These are phyloP conservation scores for Disparrhopalites patrizii DNA, from an alignment of 2,888 invertebrate species.

Conservation along the genomic window DNA sequence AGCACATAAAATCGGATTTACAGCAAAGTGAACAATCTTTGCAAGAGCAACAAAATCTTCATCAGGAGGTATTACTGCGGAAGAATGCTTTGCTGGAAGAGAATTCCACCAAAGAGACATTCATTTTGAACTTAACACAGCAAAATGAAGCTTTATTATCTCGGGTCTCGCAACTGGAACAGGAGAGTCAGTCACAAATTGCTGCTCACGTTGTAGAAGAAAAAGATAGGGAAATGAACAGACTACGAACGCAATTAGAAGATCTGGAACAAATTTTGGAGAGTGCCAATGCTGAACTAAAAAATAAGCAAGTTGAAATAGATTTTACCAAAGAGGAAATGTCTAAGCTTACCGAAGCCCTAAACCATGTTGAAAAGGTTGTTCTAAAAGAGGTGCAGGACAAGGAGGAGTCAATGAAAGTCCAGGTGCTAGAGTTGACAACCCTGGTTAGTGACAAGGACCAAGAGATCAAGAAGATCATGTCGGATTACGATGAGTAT, in stretches of 20 bases:
- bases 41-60: too few relatives aligned
- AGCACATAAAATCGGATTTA: too few relatives aligned
- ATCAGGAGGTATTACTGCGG: too few relatives aligned
- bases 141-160: too few relatives aligned
- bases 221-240: not conserved
- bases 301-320: conserved; percentile 16
- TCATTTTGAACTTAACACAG: too few relatives aligned
- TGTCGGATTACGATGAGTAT: conserved; percentile 24
- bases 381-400: conserved; percentile 18
- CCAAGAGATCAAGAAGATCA: conserved; percentile 22
- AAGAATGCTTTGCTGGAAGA: too few relatives aligned
- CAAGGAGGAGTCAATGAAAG: conserved; percentile 31
- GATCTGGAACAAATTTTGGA: conserved; percentile 26
- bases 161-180: too few relatives aligned
- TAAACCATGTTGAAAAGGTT: conserved; percentile 20
- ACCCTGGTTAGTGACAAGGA: conserved; percentile 19
- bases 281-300: conserved; percentile 22
- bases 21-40: too few relatives aligned
- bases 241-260: not conserved
- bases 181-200: too few relatives aligned
- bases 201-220: not conserved
- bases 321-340: conserved; percentile 14
- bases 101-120: too few relatives aligned
- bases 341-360: conserved; percentile 1
- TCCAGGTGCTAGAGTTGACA: conserved; percentile 11